Conservation (phyloP, 2,888 invertebrate species). For the Himalopsyche tibetana region DNA sequence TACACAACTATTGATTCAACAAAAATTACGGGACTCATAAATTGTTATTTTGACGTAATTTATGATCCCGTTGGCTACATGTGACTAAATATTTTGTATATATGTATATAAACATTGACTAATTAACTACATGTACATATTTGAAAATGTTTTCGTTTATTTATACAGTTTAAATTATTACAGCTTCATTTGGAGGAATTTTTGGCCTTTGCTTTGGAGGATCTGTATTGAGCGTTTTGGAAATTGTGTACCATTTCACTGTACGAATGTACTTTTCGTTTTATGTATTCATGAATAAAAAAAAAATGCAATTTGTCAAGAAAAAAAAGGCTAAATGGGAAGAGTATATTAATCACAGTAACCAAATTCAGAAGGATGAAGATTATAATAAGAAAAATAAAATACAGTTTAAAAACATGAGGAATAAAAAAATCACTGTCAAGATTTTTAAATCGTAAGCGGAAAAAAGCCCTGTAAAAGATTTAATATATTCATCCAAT, state of each 20-base stretch:
- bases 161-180: conserved; percentile 57
- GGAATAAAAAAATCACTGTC: neutral
- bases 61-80: no score
- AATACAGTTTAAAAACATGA: neutral
- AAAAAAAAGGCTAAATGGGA: neutral
- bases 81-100: no score
- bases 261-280: conserved; percentile 60
- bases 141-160: no score
- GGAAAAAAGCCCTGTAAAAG: neutral
- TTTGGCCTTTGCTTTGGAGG: conserved; percentile 81
- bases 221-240: conserved; percentile 79
- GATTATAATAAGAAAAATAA: neutral
- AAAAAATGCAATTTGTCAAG: neutral
- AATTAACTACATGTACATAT: no score
- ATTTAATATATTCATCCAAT: neutral
- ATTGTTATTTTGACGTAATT: no score
- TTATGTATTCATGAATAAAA: neutral
- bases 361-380: neutral
- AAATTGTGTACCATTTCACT: conserved; percentile 73
- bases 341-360: neutral
- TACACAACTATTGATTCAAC: no score
- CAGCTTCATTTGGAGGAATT: conserved; percentile 80
- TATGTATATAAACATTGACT: no score
- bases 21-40: no score
- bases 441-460: neutral